Conservation (phyloP, 2,888 invertebrate species). For the Myopa tessellatipennis region DNA sequence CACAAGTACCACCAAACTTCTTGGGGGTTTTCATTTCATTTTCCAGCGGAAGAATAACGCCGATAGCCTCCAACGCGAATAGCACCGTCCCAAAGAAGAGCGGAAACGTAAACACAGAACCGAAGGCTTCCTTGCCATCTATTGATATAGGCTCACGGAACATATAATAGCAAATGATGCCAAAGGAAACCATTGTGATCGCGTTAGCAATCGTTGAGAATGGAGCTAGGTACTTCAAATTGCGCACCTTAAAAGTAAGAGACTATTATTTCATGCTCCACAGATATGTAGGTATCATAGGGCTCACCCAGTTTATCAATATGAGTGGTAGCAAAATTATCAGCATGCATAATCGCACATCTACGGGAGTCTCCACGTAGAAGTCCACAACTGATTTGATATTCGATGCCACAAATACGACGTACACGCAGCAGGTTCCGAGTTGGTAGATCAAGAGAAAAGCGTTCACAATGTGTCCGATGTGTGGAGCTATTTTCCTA, state of each 20-base stretch:
- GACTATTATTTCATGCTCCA: not conserved
- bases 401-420: slow-evolving; percentile 91
- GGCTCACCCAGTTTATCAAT: slow-evolving; percentile 82
- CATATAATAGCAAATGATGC: slow-evolving; percentile 87
- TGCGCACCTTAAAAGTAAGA: slow-evolving; percentile 67
- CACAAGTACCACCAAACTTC: slow-evolving; percentile 81
- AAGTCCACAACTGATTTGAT: slow-evolving; percentile 76
- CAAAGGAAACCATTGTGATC: slow-evolving; percentile 85
- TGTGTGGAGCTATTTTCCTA: slow-evolving; percentile 74
- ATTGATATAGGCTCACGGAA: slow-evolving; percentile 78
- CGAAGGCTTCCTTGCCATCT: slow-evolving; percentile 74
- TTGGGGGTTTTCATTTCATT: slow-evolving; percentile 93
- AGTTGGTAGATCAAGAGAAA: slow-evolving; percentile 90
- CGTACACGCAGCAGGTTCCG: slow-evolving; percentile 96
- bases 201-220: slow-evolving; percentile 90
- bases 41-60: slow-evolving; percentile 74
- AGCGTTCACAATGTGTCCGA: slow-evolving; percentile 77
- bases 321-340: slow-evolving; percentile 80
- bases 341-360: slow-evolving; percentile 77
- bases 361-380: slow-evolving; percentile 69
- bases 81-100: slow-evolving; percentile 96
- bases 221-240: slow-evolving; percentile 88
- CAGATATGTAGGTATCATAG: slow-evolving; percentile 56
- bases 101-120: slow-evolving; percentile 78
- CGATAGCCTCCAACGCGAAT: slow-evolving; percentile 83